Evolutionary conservation across 2,113 vertebrate species (phyloP).

Genomic region (Piaya cayana): DNA sequence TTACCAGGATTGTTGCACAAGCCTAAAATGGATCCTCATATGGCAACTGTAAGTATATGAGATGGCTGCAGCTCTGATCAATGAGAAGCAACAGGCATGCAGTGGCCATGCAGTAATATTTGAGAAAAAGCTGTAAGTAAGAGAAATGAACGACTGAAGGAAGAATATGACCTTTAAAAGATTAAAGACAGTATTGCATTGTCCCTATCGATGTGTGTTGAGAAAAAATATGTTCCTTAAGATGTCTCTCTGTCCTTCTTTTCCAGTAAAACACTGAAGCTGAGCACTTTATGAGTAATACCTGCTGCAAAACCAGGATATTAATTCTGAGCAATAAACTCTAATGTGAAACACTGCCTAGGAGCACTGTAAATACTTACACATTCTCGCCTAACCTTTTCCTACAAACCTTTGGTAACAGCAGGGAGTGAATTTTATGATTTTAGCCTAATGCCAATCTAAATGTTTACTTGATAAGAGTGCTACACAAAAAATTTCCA

Average conservation of each 20-base stretch:
- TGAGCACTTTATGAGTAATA: neutral
- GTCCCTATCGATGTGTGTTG: neutral
- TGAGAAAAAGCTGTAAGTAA: neutral
- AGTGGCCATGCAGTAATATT: neutral
- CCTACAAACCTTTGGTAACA: neutral
- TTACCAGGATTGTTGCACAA: neutral
- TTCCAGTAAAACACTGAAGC: neutral
- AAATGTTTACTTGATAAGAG: neutral
- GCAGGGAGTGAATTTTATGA: neutral
- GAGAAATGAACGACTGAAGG: neutral
- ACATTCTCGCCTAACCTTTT: neutral
- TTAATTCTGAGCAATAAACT: constrained; percentile 36
- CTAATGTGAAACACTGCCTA: neutral
- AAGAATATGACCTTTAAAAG: neutral
- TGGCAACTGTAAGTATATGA: neutral
- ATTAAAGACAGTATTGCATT: neutral
- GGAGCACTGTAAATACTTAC: neutral
- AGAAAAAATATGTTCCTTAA: neutral
- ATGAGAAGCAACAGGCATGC: neutral
- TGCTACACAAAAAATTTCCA: neutral
- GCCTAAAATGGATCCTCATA: neutral
- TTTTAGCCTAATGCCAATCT: neutral
- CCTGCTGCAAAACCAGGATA: neutral
- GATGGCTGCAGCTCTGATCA: neutral
- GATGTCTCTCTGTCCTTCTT: neutral